Evolutionary conservation across 1,140 invertebrate genomes (phyloP).

Genomic region (Cydia pomonella): DNA sequence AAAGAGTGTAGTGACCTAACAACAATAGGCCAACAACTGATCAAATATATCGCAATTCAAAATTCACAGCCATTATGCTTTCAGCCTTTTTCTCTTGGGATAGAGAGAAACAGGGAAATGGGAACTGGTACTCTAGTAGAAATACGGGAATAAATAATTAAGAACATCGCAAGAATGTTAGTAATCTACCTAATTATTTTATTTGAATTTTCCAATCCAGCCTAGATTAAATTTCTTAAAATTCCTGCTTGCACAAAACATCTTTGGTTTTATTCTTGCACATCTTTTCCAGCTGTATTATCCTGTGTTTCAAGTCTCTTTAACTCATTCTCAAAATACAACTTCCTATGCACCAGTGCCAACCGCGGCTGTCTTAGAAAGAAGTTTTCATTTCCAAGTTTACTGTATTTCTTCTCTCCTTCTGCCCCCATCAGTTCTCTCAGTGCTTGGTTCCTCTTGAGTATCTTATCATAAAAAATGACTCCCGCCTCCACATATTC

Average conservation of each 20-base stretch:
- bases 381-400: slow-evolving; percentile 86
- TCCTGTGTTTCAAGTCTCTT: slow-evolving; percentile 45
- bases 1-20: too few relatives aligned
- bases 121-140: neutral
- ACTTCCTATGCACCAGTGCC: slow-evolving; percentile 83
- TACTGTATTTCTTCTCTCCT: slow-evolving; percentile 82
- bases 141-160: neutral
- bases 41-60: too few relatives aligned
- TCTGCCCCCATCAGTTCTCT: slow-evolving; percentile 83
- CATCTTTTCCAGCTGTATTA: slow-evolving; percentile 6
- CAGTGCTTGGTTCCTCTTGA: slow-evolving; percentile 87
- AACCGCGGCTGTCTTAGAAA: slow-evolving; percentile 83
- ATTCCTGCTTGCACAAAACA: too few relatives aligned
- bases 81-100: too few relatives aligned
- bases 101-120: neutral
- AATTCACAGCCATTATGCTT: too few relatives aligned
- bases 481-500: slow-evolving; percentile 86
- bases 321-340: slow-evolving; percentile 81
- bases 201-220: neutral
- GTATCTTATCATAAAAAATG: slow-evolving; percentile 87
- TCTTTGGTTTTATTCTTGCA: slow-evolving; percentile 10
- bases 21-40: too few relatives aligned
- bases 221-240: too few relatives aligned
- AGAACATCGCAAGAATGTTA: neutral
- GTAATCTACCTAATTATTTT: neutral